Base-by-base conservation (phyloP, 2,888 invertebrate genomes). In the Criorhina ranunculi region DNA sequence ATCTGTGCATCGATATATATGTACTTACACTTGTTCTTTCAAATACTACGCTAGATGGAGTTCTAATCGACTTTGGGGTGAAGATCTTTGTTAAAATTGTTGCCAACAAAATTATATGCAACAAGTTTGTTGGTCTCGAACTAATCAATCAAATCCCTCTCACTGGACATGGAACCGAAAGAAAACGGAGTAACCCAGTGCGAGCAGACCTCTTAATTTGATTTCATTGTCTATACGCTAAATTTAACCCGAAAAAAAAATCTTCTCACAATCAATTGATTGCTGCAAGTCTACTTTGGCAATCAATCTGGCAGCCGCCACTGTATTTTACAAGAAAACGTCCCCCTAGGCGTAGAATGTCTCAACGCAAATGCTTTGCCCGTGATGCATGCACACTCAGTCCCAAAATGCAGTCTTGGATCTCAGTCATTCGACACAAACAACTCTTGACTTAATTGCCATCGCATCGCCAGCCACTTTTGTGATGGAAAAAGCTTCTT, bases 271-370 rank as follows among this genome's bases (percentile, higher is more conserved):
- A 83, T 72, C 78, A 62, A 78, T 83, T 9, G 78, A 77, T 66
- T 60, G 78, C 11, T 40, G 49, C 57, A 46, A 31, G 66, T 57
- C 57, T 51, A 35, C 40, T 73, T 67, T 46, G 35, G 83, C 72
- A 75, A 83, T 79, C 85, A 80, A 70, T 85, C 70, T 51, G 57
- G 24, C 85, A 85, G 75, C 80, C 69, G 85, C 79, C 69, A 75
- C 75, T 75, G 59, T 75, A 80, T 75, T 80, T 70, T 75, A 49
- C 66, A 70, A 64, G 59, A 69, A 85, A 80, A 80, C 85, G 85
- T 85, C 85, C 80, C 85, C 75, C 31, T 70, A 80, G 85, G 85
- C 80, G 55, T 80, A 69, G 70, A 85, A 70, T 80, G 85, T 85
- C 85, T 80, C 75, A 85, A 75, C 70, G 59, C 81, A 76, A 76